Conservation (phyloP, 2,113 vertebrate genomes). For the Poicephalus gulielmi region DNA sequence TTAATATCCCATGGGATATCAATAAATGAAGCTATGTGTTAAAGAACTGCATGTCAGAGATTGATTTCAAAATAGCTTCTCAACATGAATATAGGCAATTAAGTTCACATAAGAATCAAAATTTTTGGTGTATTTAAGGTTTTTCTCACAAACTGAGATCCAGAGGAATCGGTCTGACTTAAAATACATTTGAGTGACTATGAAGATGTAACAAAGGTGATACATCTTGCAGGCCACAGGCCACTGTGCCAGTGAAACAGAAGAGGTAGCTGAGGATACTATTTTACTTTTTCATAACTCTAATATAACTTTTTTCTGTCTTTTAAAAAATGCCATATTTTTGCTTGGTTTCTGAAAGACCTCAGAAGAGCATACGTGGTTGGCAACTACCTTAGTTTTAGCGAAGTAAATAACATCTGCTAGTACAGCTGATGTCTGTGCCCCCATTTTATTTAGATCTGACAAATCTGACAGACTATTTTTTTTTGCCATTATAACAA, state of each 20-base stretch:
- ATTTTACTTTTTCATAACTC: neutral
- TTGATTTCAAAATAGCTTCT: neutral
- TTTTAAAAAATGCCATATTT: neutral
- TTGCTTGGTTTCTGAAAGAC: neutral
- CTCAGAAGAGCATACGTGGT: neutral
- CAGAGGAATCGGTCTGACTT: neutral
- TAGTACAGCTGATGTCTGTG: neutral
- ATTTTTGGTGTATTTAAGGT: neutral
- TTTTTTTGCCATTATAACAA: neutral
- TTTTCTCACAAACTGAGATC: neutral
- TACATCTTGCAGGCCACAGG: neutral
- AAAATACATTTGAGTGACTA: neutral
- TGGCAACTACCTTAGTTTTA: neutral
- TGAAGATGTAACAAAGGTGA: neutral
- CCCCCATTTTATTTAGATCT: neutral
- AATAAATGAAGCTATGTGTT: neutral
- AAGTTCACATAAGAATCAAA: neutral
- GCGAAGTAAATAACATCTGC: neutral
- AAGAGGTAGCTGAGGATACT: neutral
- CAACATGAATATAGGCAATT: neutral
- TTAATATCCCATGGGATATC: neutral
- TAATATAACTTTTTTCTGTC: neutral
- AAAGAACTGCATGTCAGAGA: rapidly evolving
- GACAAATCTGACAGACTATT: neutral
- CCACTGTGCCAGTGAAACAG: neutral